These are phyloP conservation scores for Trachelus tabidus DNA, from an alignment of 2,888 invertebrate genomes.

Conservation along the genomic window DNA sequence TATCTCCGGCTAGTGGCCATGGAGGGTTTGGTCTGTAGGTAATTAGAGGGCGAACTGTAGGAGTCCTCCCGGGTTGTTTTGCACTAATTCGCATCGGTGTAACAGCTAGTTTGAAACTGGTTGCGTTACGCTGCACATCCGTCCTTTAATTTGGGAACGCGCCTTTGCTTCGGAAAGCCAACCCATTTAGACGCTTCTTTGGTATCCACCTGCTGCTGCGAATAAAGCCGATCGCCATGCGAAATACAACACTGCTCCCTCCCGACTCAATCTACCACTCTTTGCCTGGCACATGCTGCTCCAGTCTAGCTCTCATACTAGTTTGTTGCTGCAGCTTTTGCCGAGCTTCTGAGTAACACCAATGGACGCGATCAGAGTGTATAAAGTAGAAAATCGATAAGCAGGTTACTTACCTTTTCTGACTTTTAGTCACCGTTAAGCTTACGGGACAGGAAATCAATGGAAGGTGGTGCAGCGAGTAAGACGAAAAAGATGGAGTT, in stretches of 20 bases:
- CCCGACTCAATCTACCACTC: not conserved
- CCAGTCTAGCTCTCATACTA: not conserved
- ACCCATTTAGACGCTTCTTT: not conserved
- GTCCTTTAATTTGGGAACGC: constrained; percentile 38
- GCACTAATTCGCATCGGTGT: constrained; percentile 50
- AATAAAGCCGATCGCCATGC: constrained; percentile 3
- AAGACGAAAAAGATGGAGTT: not conserved
- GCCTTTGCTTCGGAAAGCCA: not conserved
- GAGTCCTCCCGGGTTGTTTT: constrained; percentile 41
- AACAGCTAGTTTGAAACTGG: constrained; percentile 51
- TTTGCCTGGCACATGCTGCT: not conserved
- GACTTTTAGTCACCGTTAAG: not conserved
- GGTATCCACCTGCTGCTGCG: not conserved
- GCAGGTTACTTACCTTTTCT: not conserved
- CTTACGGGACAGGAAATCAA: not conserved
- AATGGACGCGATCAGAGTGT: not conserved
- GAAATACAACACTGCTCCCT: constrained; percentile 5
- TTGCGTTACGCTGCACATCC: constrained; percentile 36
- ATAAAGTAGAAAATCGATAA: not conserved
- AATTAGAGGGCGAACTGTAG: constrained; percentile 48
- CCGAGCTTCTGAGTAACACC: not conserved
- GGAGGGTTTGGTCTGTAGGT: constrained; percentile 30
- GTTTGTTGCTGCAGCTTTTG: not conserved
- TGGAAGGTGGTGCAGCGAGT: not conserved
- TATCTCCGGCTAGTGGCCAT: not conserved